Conservation (phyloP, 1,140 invertebrate species). For the Lordiphosa clarofinis region DNA sequence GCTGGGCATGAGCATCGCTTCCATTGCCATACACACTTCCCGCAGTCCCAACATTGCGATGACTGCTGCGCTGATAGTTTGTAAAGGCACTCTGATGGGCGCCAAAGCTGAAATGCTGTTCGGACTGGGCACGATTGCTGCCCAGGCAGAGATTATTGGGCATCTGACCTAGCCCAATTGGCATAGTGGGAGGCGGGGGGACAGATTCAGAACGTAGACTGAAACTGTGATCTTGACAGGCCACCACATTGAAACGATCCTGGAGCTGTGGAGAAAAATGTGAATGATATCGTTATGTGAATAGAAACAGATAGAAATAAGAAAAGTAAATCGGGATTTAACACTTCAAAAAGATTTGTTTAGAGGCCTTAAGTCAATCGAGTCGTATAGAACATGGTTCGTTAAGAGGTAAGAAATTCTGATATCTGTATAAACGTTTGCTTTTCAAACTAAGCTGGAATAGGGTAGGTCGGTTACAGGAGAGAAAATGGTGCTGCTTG, state of each 20-base stretch:
- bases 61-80: conserved; percentile 67
- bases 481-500: no score
- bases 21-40: conserved; percentile 31
- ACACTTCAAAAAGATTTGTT: no score
- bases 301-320: no score
- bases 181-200: conserved; percentile 44
- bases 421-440: no score
- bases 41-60: conserved; percentile 31
- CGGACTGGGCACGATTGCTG: conserved; percentile 69
- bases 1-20: conserved; percentile 41
- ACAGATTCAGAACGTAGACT: conserved; percentile 68
- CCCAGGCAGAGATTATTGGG: conserved; percentile 64
- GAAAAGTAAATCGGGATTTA: no score
- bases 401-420: no score
- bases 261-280: conserved; percentile 46
- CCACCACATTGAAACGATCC: conserved; percentile 52
- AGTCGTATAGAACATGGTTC: no score
- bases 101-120: conserved; percentile 57
- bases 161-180: conserved; percentile 23
- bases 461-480: no score
- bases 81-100: conserved; percentile 59
- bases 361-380: no score
- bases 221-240: conserved; percentile 51
- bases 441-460: no score
- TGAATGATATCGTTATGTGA: no score